A percentile compares a stretch with the other conserved stretches of the same genome.
These are phyloP conservation scores for Myotis planiceps DNA, from an alignment of 2,797 vertebrate genomes.

Conservation along the genomic window DNA sequence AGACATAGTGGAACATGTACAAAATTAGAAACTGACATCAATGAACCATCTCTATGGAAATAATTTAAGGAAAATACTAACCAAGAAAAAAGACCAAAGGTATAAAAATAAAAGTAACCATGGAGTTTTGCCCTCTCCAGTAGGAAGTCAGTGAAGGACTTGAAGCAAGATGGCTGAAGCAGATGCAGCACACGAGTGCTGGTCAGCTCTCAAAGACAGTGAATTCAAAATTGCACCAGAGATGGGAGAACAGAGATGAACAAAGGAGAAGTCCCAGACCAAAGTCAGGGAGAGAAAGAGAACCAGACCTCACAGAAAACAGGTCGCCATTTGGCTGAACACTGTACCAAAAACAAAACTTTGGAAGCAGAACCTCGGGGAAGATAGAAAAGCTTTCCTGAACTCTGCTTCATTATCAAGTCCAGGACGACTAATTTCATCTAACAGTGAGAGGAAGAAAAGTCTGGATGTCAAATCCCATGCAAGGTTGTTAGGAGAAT, in stretches of 20 bases:
- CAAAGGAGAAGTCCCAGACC: not conserved
- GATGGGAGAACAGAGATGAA: not conserved
- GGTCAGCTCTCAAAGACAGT: not conserved
- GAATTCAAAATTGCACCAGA: not conserved
- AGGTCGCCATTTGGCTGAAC: not conserved
- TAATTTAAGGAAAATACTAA: not conserved
- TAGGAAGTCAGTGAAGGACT: no score
- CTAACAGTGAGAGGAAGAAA: not conserved
- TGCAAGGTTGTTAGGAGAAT: not conserved
- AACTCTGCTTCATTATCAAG: not conserved
- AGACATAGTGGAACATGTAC: not conserved
- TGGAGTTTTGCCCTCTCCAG: not conserved
- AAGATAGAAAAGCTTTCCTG: not conserved
- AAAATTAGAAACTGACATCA: not conserved
- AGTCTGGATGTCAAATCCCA: not conserved
- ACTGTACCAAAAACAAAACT: not conserved
- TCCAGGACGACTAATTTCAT: not conserved
- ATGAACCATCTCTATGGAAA: not conserved
- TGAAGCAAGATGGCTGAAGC: not conserved
- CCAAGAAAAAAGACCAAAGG: not conserved
- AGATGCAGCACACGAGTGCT: accelerated
- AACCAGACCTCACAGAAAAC: not conserved
- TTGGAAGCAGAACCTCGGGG: not conserved
- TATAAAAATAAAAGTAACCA: not conserved
- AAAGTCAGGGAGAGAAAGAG: not conserved